Base-by-base conservation (phyloP, 2,797 vertebrate genomes). In the Esox lucius region DNA sequence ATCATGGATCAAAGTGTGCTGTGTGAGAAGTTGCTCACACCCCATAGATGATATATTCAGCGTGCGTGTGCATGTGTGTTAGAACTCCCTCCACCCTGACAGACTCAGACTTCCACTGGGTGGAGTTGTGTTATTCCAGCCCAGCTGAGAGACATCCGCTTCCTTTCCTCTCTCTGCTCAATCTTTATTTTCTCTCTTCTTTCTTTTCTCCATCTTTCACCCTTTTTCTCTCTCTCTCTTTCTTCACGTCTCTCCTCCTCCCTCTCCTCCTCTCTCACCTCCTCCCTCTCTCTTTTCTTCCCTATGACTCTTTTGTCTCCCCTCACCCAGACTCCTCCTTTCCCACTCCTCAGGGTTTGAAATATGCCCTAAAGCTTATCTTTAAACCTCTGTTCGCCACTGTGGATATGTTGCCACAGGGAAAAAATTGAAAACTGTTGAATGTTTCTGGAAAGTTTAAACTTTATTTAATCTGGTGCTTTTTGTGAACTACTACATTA, bases 401-500 rank as follows among this genome's bases (percentile, higher is more conserved):
- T 28, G 53, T 77, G 81, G 71, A 73, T 85, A 69, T 84, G 87
- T 84, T 86, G 83, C 89, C 87, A 88, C 82, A 46, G 85, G 87
- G 85, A 83, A 79, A 81, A 83, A 78, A 79, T 71, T 79, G 74
- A 86, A 86, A 84, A 78, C 78, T 79, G 71, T 87, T 42, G 79
- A 24, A 80, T 87, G 84, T 81, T 81, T 87, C 84, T 81, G 28
- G 80, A 80, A 82, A 88, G 87, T 87, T 87, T 79, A 76, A 88
- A 85, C 88, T 83, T 86, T 87, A 76, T 90, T 90, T 90, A 86
- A 91, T 90, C 84, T 85, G 75, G 76, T 87, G 87, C 90, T 90
- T 90, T 87, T 83, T 82, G 85, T 80, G 82, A 91, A 91, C 86
- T 91, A 87, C 78, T 80, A 59, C 11, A 59, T 86, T 49, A 83